Evolutionary conservation across 2,113 vertebrate genomes (phyloP), one percentile per base, ranked within the genome.

Genomic region (Propithecus coquereli): DNA sequence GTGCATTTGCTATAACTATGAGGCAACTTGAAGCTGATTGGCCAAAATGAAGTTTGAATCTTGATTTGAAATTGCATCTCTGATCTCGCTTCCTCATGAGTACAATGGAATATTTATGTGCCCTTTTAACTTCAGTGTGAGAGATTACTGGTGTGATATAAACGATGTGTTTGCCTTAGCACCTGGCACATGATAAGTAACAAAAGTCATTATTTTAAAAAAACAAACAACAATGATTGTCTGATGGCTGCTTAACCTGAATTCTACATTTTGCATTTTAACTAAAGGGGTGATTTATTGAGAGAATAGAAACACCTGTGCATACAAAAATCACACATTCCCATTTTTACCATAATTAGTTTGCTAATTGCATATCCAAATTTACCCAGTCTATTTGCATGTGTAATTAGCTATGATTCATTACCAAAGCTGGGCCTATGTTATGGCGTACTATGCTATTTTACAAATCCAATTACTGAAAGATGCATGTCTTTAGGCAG

Each of bases 271-370:
- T 97, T 95, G 85, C 84, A 81, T 83, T 95, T 96, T 92, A 87
- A 86, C 81, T 90, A 81, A 92, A 85, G 80, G 96, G 71, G n/a
- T 50, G 90, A 95, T 96, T 97, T 92, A 73, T 65, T 82, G 71
- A 73, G 79, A 94, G 88, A 96, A 90, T 80, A 97, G 90, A 98
- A 95, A 86, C 47, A 83, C 95, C 96, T 98, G 82, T 20, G 10
- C 68, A 59, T 63, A 61, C 14, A 79, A 80, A 80, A 94, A 61
- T 32, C 94, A 94, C 94, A 81, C 59, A 1, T 63, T 95, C 54
- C 4, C 2, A 68, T 95, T 97, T 98, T 96, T 85, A 92, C 77
- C 87, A 68, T 94, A 96, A 96, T 98, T 90, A 96, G 37, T 77
- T 94, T 61, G 30, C 93, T 97, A 96, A 94, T 43, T 96, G 76